These are phyloP conservation scores for Onchidella celtica DNA, from an alignment of 2,888 invertebrate genomes.

Conservation along the genomic window DNA sequence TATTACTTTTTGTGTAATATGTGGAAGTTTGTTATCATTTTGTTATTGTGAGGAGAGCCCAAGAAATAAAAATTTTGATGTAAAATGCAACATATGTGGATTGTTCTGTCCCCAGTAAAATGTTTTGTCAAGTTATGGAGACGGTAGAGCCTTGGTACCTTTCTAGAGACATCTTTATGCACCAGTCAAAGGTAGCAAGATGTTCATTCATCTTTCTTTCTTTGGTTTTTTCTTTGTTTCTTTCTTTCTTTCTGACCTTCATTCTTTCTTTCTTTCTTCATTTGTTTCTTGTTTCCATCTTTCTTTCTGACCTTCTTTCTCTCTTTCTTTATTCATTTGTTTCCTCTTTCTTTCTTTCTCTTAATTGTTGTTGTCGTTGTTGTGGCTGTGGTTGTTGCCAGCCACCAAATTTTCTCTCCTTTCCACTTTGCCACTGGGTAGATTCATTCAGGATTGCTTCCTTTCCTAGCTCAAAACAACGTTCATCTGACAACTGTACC, in stretches of 20 bases:
- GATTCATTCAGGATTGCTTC: no score
- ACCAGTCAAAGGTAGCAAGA: conserved; percentile 31
- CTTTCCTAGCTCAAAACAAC: no score
- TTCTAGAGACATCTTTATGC: conserved; percentile 71
- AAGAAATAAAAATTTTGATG: not conserved
- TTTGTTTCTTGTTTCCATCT: not conserved
- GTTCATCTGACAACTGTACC: no score
- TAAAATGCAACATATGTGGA: no score
- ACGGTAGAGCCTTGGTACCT: conserved; percentile 81
- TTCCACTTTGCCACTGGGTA: no score
- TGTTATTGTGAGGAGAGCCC: no score
- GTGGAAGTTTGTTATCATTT: no score
- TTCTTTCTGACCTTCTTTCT: not conserved
- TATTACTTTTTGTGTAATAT: no score
- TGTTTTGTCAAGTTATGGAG: conserved; percentile 82
- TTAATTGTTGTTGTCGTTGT: not conserved
- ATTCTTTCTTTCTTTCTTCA: not conserved
- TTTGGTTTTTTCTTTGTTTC: not conserved
- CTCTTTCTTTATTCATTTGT: not conserved
- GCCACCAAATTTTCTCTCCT: no score
- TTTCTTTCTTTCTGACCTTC: not conserved
- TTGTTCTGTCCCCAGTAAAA: no score
- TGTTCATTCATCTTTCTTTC: no score
- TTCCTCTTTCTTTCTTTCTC: not conserved
- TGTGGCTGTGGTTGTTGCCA: not conserved